Evolutionary conservation across 2,888 invertebrate species (phyloP).

Genomic region (Calameuta pallipes): DNA sequence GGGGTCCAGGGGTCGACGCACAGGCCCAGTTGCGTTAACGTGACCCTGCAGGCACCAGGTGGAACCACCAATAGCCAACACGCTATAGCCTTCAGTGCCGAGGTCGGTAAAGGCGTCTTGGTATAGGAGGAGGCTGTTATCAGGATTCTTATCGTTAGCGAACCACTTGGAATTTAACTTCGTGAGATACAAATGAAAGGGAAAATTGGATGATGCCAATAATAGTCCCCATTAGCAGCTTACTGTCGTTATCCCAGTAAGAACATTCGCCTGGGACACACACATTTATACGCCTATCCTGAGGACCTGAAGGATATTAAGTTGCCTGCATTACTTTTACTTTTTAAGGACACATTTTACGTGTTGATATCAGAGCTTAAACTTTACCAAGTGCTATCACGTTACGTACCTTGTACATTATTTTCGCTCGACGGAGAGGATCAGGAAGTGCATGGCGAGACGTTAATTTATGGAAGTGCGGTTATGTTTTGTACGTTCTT

Average conservation of each 20-base stretch:
- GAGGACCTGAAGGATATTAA: neutral
- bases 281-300: neutral
- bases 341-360: neutral
- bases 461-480: slow-evolving; percentile 14
- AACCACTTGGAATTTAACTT: neutral
- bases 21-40: slow-evolving; percentile 53
- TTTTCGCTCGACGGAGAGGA: neutral
- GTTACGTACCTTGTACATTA: slow-evolving; percentile 1
- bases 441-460: neutral
- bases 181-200: neutral
- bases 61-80: slow-evolving; percentile 55
- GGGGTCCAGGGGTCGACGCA: slow-evolving; percentile 37
- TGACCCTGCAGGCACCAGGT: slow-evolving; percentile 42
- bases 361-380: slow-evolving; percentile 6
- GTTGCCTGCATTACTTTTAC: neutral
- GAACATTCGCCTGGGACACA: neutral
- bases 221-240: neutral
- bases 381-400: neutral
- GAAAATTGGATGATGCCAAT: neutral
- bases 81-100: slow-evolving; percentile 84
- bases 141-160: neutral
- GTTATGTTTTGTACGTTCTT: slow-evolving; percentile 55
- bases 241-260: neutral
- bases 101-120: slow-evolving; percentile 91
- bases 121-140: slow-evolving; percentile 68